Percentiles rank a stretch among this genome's conserved stretches.
Evolutionary conservation across 2,797 vertebrate genomes (phyloP).

Genomic region (Pipistrellus pipistrellus): DNA sequence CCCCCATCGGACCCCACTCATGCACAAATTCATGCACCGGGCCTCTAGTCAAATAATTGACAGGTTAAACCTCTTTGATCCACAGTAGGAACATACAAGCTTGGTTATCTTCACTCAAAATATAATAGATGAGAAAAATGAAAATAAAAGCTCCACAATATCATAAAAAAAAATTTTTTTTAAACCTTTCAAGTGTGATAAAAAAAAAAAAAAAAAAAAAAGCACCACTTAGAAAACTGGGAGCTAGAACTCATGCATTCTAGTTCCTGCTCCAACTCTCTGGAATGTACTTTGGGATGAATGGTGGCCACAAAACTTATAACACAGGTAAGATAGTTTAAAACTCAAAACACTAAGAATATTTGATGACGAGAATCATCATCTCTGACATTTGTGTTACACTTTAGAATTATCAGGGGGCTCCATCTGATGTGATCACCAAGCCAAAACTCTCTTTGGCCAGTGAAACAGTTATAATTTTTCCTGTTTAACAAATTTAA

Average conservation of each 20-base stretch:
- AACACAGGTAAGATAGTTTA: background rate
- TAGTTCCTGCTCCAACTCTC: background rate
- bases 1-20: too few relatives aligned
- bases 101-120: background rate
- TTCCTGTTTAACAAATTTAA: background rate
- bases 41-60: background rate
- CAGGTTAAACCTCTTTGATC: background rate
- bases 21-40: too few relatives aligned
- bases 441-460: background rate
- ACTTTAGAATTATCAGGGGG: background rate
- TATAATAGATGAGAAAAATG: constrained; percentile 1
- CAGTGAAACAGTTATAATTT: background rate
- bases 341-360: background rate
- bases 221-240: background rate
- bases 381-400: background rate
- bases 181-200: background rate
- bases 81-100: background rate
- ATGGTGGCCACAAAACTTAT: background rate
- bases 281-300: background rate
- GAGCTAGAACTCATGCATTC: background rate
- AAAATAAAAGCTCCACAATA: background rate
- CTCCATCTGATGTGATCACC: background rate
- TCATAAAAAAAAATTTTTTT: background rate
- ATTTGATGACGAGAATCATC: background rate
- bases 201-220: background rate